Base-by-base conservation (phyloP, 2,113 vertebrate genomes). In the Triplophysa tibetana region DNA sequence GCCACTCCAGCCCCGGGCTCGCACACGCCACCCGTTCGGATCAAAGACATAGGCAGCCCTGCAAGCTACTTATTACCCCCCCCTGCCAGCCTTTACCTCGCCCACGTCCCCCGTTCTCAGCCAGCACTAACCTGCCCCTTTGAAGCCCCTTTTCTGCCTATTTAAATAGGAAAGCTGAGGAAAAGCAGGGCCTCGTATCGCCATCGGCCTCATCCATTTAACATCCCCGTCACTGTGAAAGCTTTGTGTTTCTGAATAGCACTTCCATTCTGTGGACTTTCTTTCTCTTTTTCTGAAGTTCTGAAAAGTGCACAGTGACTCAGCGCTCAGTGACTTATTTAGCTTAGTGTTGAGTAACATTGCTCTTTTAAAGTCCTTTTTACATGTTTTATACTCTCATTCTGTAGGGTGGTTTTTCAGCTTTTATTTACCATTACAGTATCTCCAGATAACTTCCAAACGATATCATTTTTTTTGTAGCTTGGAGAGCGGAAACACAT, bases 11-110 rank as follows among this genome's bases (percentile, higher is more conserved):
- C 82, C 77, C 85, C 85, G 85, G 88, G 87, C 87, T 77, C 67
- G 75, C 70, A 62, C 77, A 76, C 54, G 63, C 84, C 81, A 82
- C 86, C 85, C 67, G 58, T 80, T 68, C 45, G 65, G 83, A 91
- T 92, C 86, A 90, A 89, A 92, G 88, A 82, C 60, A 80, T 33
- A 26, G n/a, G 80, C 82, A 83, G 84, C 79, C 73, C 86, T 88
- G 88, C 85, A 77, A 69, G 85, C 82, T 70, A 83, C 86, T 87
- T 85, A 90, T 90, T 90, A 89, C 88, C 90, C 88, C 84, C 69
- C 21, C 77, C 16, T 67, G 66, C 67, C 78, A 73, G 41, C 8
- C 77, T 69, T 12, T 69, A 43, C 82, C 73, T 75, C 61, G 48
- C 84, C 82, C 83, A 85, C 83, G 87, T 81, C 82, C 82, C 85